These are phyloP conservation scores for Zelostemma sp. DNA, from an alignment of 1,140 invertebrate genomes.

Conservation along the genomic window DNA sequence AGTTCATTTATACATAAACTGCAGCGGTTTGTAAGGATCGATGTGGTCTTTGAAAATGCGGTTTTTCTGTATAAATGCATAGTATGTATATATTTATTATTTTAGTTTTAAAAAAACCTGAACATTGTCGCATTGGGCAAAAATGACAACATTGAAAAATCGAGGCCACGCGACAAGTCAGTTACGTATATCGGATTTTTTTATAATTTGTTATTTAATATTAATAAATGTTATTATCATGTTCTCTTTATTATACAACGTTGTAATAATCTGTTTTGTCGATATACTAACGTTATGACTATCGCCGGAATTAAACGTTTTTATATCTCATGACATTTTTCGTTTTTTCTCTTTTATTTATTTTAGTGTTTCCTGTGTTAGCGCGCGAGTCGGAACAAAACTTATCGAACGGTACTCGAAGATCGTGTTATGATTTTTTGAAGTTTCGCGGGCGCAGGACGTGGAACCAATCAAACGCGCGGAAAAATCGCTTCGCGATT, in stretches of 20 bases:
- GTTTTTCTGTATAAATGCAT: slow-evolving; percentile 57
- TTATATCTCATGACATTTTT: no score
- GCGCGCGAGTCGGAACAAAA: not conserved
- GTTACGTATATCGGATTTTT: slow-evolving; percentile 57
- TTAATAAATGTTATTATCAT: slow-evolving; percentile 66
- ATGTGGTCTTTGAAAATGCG: not conserved
- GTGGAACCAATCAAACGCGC: not conserved
- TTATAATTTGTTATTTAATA: slow-evolving; percentile 72
- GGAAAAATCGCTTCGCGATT: slow-evolving; percentile 27
- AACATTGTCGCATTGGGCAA: slow-evolving; percentile 36
- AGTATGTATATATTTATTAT: slow-evolving; percentile 68
- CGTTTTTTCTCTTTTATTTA: slow-evolving; percentile 10
- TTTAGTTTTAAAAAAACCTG: slow-evolving; percentile 56
- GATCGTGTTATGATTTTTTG: no score
- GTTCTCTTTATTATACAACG: slow-evolving; percentile 62
- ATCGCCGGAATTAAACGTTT: slow-evolving; percentile 69
- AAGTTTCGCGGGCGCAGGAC: no score
- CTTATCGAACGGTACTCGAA: no score
- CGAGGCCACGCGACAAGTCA: slow-evolving; percentile 23
- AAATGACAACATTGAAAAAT: not conserved
- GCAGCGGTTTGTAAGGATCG: not conserved
- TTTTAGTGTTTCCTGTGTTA: slow-evolving; percentile 11
- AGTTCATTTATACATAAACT: not conserved
- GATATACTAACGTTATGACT: slow-evolving; percentile 67
- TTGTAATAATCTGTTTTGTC: slow-evolving; percentile 66